These are phyloP conservation scores for Psittacula echo DNA, from an alignment of 2,797 vertebrate species.

Conservation along the genomic window DNA sequence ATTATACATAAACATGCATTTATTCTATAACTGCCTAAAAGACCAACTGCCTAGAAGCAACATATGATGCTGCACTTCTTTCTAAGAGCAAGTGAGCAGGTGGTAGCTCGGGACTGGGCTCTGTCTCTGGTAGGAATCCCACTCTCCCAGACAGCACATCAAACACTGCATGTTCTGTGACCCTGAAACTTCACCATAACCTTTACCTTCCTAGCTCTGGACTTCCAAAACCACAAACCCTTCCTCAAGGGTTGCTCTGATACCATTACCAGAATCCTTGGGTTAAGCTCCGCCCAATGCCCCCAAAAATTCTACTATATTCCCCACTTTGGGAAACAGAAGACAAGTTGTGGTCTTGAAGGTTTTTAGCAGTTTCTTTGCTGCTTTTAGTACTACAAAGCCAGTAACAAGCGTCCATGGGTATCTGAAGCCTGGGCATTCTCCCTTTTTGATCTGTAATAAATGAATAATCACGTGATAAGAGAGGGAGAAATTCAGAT, in stretches of 20 bases:
- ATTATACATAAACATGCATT: not conserved
- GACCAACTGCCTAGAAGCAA: not conserved
- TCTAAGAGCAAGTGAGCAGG: not conserved
- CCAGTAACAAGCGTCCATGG: not conserved
- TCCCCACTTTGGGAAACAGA: not conserved
- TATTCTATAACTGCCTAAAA: not conserved
- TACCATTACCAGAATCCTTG: not conserved
- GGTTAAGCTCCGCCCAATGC: not conserved
- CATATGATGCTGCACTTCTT: not conserved
- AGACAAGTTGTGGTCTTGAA: not conserved
- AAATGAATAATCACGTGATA: not conserved
- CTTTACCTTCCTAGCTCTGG: not conserved
- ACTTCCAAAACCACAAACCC: not conserved
- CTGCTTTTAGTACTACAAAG: not conserved
- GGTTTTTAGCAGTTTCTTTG: not conserved
- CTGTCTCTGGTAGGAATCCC: not conserved
- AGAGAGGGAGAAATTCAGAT: not conserved
- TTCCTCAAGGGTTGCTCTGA: not conserved
- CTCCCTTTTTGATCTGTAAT: not conserved
- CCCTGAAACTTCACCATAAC: not conserved
- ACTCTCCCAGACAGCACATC: not conserved
- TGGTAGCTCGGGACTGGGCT: not conserved
- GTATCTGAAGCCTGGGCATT: not conserved
- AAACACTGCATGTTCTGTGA: fast-evolving
- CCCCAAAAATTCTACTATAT: not conserved